Evolutionary conservation across 2,113 vertebrate genomes (phyloP), one percentile per base, ranked within the genome.

Genomic region (Apteryx owenii): DNA sequence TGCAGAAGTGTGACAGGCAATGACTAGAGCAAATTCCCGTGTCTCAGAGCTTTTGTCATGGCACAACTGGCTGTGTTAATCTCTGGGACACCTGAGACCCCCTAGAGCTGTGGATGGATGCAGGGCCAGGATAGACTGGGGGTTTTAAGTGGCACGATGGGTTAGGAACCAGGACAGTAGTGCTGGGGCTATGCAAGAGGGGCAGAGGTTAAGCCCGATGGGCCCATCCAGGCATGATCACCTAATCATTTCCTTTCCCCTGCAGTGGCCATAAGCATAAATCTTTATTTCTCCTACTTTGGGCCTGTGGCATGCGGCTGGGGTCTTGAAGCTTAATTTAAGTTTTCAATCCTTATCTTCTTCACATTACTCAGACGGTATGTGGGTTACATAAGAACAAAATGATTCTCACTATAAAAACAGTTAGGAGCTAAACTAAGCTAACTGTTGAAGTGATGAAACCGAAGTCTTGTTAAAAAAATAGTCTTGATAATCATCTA

Each of bases 241-340:
- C 8, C 14, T 2, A 8, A 10, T 50, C 56, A 4, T 5, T 93
- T 72, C 15, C 15, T 36, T 29, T 83, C 71, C 44, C n/a, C 16
- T 28, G 38, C 20, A 33, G 9, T 70, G 8, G 40, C 28, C 46
- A 40, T 20, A 68, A n/a, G 46, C 6, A 6, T 8, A 87, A 79
- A 78, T 33, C 0, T 0, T 3, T 36, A 22, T 68, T 36, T 22
- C 31, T 85, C 13, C 48, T 80, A 5, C 16, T 7, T 25, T 68
- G 40, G 17, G 5, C 22, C 61, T 62, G 14, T 88, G 20, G 5
- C 25, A 46, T 62, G 16, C 85, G 26, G 19, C 29, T 88, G 33
- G 23, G 40, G 19, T 81, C 22, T 4, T 2, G 8, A 80, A 23
- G 31, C 17, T 80, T 54, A 73, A 23, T 61, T 89, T 80, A 58